Evolutionary conservation across 2,113 vertebrate species (phyloP).

Genomic region (Acrocephalus kingi): DNA sequence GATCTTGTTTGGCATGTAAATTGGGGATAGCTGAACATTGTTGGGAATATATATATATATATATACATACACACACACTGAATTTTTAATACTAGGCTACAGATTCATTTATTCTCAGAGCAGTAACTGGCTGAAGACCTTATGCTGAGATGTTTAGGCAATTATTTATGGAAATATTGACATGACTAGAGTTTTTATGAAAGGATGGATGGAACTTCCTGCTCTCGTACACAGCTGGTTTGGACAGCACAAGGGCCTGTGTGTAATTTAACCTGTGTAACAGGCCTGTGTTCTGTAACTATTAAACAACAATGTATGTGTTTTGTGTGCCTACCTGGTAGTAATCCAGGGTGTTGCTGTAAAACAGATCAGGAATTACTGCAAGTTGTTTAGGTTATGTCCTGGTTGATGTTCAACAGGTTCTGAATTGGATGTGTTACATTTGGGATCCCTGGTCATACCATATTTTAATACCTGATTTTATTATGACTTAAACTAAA

Average conservation of each 20-base stretch:
- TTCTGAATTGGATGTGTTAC: neutral
- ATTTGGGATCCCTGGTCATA: neutral
- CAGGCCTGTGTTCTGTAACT: neutral
- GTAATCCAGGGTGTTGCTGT: neutral
- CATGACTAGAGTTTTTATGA: neutral
- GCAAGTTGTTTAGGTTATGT: neutral
- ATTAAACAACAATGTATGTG: accelerated
- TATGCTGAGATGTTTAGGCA: neutral
- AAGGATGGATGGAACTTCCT: neutral
- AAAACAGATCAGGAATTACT: neutral
- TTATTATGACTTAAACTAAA: neutral
- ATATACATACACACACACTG: neutral
- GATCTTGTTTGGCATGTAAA: accelerated
- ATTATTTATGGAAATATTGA: neutral
- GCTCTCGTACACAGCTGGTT: neutral
- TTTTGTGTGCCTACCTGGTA: neutral
- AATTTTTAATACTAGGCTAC: neutral
- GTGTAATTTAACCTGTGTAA: neutral
- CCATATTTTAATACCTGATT: neutral
- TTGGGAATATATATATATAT: neutral
- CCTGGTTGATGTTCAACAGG: neutral
- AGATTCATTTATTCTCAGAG: neutral
- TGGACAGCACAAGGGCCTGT: neutral
- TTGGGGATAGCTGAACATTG: neutral
- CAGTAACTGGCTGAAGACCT: neutral